phyloP scores from a whole-genome alignment of 2,113 vertebrate genomes.

The Forbesichthys agassizii region DNA sequence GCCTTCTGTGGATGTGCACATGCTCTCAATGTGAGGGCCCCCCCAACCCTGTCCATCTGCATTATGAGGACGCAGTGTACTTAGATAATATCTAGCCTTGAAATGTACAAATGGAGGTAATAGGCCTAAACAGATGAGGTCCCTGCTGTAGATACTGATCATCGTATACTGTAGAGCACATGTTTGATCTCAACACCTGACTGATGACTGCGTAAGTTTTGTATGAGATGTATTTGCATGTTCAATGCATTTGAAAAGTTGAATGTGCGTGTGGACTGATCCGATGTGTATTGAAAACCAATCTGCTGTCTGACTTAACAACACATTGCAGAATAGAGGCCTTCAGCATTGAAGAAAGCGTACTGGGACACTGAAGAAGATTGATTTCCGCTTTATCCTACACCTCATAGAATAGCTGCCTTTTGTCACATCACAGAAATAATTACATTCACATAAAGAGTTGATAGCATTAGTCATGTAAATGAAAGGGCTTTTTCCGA shows the following conservation, averaged over 20 bases:
- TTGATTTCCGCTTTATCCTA: too few species aligned
- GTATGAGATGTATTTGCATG: constrained; percentile 27
- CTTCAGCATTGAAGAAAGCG: too few species aligned
- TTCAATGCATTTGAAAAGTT: not conserved
- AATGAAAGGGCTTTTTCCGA: not conserved
- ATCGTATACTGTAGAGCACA: too few species aligned
- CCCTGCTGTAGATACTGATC: constrained; percentile 5
- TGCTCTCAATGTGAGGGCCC: constrained; percentile 41
- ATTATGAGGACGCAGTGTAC: not conserved
- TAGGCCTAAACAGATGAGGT: constrained; percentile 15
- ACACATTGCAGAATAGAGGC: not conserved
- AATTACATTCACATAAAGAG: constrained; percentile 10
- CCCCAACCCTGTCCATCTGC: too few species aligned
- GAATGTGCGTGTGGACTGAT: constrained; percentile 25
- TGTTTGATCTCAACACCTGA: constrained; percentile 17
- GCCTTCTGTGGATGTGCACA: constrained; percentile 35
- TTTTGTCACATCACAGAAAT: constrained; percentile 3
- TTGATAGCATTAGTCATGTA: constrained; percentile 9
- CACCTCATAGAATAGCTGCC: not conserved
- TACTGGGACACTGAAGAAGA: too few species aligned
- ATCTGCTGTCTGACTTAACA: constrained; percentile 28
- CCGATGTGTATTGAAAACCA: constrained; percentile 27
- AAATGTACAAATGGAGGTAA: not conserved
- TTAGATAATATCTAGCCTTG: not conserved
- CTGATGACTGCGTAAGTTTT: constrained; percentile 26